phyloP scores from a whole-genome alignment of 2,797 vertebrate species.

The Heteromormyrus szaboi region DNA sequence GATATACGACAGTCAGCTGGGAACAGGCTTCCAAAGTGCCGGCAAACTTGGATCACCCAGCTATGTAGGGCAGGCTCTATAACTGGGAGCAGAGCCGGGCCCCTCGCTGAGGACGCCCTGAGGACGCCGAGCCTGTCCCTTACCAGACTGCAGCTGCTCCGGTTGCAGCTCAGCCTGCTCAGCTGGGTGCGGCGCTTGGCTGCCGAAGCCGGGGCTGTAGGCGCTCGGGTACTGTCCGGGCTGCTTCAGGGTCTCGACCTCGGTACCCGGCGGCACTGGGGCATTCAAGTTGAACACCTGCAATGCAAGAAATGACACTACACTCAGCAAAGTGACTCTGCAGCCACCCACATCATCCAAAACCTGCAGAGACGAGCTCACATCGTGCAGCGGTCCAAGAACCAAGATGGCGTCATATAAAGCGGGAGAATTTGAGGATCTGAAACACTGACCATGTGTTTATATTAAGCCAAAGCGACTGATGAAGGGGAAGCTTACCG shows the following conservation, averaged over 20 bases:
- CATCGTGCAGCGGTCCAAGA: background rate
- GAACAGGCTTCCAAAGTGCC: background rate
- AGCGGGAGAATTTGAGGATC: background rate
- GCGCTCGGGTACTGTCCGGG: conserved; percentile 78
- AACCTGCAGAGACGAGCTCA: background rate
- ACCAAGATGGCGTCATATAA: background rate
- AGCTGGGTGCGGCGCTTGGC: conserved; percentile 71
- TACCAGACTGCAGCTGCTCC: conserved; percentile 91
- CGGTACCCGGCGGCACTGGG: conserved; percentile 84
- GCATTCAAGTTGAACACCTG: conserved; percentile 97
- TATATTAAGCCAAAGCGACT: background rate
- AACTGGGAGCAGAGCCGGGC: background rate
- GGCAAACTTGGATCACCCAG: background rate
- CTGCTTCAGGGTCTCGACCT: conserved; percentile 82
- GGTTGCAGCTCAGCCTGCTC: conserved; percentile 87
- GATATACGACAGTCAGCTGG: background rate
- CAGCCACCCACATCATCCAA: background rate
- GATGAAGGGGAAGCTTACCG: conserved; percentile 61
- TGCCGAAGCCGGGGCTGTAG: conserved; percentile 83
- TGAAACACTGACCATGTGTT: background rate
- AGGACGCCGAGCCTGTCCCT: background rate
- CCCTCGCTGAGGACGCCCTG: background rate
- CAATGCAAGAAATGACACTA: background rate
- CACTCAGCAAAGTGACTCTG: background rate
- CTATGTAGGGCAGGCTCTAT: background rate